Evolutionary conservation across 2,797 vertebrate species (phyloP), one percentile per base, ranked within the genome.

Genomic region (Pipistrellus nathusii): DNA sequence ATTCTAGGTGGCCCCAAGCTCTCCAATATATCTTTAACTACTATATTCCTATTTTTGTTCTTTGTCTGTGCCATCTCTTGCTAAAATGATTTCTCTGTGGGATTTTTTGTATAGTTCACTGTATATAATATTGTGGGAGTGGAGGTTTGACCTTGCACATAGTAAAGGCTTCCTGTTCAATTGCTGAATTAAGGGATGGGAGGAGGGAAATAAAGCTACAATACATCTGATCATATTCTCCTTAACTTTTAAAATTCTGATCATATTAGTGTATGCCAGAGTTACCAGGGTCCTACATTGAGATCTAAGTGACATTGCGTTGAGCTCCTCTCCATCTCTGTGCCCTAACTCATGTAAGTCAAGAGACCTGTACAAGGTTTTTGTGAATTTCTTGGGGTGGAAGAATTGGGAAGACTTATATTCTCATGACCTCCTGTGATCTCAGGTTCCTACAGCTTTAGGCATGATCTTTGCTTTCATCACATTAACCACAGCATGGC

Each of bases 31-130:
- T 55, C 68, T 90, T 87, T 59, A 84, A 27, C 48, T 80, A 81
- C 12, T 85, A 80, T 80, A 57, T 27, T 82, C 13, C 8, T n/a
- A 68, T 68, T 78, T 71, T 35, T 78, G 44, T 69, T 73, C 51
- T 53, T 90, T 77, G 41, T 44, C 30, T 68, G 13, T 64, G 55
- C 69, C 35, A 44, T 73, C 23, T 69, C 41, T 90, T 92, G 48
- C 10, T 73, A 64, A 90, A 93, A 88, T 78, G 85, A 85, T 68
- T 92, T 72, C 62, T 93, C 78, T 69, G 32, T 77, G 71, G 44
- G 48, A 23, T 59, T 82, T 93, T 72, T 27, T 30, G 3, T 81
- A 20, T 46, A 76, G 23, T 46, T 93, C 64, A 88, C 1, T 72
- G 77, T 69, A 76, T 30, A 30, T 84, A 86, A 38, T 46, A 46